Conservation (phyloP, 2,888 invertebrate species). For the Microctonus aethiopoides region DNA sequence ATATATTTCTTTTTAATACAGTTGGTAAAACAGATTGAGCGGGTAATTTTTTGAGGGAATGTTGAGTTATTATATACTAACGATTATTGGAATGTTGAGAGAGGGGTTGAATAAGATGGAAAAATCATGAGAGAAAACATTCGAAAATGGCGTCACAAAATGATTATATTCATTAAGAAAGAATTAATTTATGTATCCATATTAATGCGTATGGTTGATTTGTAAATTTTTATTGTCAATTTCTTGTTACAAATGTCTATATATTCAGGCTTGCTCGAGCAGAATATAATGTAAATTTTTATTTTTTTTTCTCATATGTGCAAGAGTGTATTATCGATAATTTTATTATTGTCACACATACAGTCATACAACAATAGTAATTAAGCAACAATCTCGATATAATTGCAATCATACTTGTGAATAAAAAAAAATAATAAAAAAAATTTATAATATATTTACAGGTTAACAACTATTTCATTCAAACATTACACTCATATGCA, state of each 20-base stretch:
- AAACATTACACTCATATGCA: constrained; percentile 33
- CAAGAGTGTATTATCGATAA: constrained; percentile 13
- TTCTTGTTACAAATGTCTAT: constrained; percentile 55
- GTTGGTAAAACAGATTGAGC: constrained; percentile 30
- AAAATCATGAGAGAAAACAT: constrained; percentile 31
- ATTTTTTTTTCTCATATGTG: not conserved
- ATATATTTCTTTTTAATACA: too few species aligned
- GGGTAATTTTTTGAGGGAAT: not conserved
- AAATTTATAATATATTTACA: constrained; percentile 28
- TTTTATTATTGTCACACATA: constrained; percentile 40
- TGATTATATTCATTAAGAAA: not conserved
- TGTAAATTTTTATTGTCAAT: constrained; percentile 57
- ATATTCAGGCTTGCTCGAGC: constrained; percentile 45
- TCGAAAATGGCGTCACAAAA: not conserved
- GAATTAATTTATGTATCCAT: not conserved
- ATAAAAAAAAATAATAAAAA: constrained; percentile 20
- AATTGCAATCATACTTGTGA: constrained; percentile 28
- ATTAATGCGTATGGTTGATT: constrained; percentile 23
- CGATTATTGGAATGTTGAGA: not conserved
- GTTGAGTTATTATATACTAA: too few species aligned
- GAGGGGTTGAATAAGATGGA: not conserved
- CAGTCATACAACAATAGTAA: constrained; percentile 20
- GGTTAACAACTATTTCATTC: constrained; percentile 14
- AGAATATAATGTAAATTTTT: not conserved
- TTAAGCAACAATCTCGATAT: constrained; percentile 8